phyloP scores from a whole-genome alignment of 2,888 invertebrate species.

The Carpatolechia fugitivella region DNA sequence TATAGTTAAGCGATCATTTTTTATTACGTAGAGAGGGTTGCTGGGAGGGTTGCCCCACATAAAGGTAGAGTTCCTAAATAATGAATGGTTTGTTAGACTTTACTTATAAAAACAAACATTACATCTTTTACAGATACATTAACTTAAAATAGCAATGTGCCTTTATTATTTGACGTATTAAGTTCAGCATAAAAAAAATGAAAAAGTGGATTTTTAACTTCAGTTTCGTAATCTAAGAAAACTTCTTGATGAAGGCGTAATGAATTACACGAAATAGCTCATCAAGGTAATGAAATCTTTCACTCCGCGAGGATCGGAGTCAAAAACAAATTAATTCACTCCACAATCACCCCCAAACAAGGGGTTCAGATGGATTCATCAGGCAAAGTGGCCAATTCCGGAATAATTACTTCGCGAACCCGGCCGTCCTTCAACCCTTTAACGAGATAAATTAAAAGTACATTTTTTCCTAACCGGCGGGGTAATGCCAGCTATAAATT shows the following conservation, averaged over 20 bases:
- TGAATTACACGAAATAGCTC: slow-evolving; percentile 36
- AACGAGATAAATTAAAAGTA: slow-evolving; percentile 80
- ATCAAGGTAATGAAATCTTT: slow-evolving; percentile 69
- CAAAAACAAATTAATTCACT: slow-evolving; percentile 71
- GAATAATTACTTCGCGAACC: slow-evolving; percentile 78
- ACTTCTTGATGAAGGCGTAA: slow-evolving; percentile 24
- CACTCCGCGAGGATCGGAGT: slow-evolving; percentile 61
- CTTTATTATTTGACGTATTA: no score
- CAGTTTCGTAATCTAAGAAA: background rate
- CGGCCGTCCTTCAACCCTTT: slow-evolving; percentile 77
- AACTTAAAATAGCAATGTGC: no score
- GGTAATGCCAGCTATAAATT: slow-evolving; percentile 75
- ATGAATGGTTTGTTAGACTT: no score
- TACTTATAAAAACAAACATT: no score
- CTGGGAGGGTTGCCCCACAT: no score
- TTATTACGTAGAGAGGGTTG: no score
- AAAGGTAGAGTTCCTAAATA: no score
- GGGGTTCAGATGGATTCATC: slow-evolving; percentile 75
- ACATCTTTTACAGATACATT: no score
- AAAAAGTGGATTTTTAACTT: no score
- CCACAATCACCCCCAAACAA: slow-evolving; percentile 59
- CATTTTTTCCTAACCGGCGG: slow-evolving; percentile 76
- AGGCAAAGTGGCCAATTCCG: slow-evolving; percentile 78
- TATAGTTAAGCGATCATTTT: no score
- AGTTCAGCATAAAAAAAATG: no score